These are phyloP conservation scores for Idaea biselata DNA, from an alignment of 2,888 invertebrate species.

Conservation along the genomic window DNA sequence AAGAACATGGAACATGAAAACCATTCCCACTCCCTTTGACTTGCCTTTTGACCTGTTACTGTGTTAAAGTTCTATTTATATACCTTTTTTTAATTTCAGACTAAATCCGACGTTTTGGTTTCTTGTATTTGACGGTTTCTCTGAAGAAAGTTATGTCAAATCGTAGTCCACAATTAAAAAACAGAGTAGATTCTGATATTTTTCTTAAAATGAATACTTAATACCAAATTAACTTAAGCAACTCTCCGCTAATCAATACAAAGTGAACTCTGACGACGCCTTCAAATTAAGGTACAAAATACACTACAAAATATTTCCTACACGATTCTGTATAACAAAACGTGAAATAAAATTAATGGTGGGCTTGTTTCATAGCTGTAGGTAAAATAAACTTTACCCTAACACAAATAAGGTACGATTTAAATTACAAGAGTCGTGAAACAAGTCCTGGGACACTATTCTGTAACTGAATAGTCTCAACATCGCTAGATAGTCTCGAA, in stretches of 20 bases:
- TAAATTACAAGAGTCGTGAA: background rate
- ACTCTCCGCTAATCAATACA: background rate
- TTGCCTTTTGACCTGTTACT: background rate
- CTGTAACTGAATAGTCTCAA: too few species aligned
- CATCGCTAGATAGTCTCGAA: too few species aligned
- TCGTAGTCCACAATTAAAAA: too few species aligned
- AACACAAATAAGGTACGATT: background rate
- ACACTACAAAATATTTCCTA: background rate
- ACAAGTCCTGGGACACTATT: background rate
- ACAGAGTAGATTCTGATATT: background rate
- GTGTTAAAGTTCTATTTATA: background rate
- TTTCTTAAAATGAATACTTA: background rate
- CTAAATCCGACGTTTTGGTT: too few species aligned
- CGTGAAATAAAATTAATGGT: background rate
- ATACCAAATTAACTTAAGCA: constrained; percentile 2
- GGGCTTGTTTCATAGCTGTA: background rate
- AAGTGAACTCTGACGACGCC: background rate
- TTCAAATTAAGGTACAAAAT: background rate
- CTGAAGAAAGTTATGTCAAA: too few species aligned
- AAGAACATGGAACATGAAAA: too few species aligned
- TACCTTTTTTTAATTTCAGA: too few species aligned
- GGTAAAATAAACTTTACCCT: background rate
- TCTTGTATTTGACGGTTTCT: too few species aligned
- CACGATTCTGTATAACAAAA: background rate
- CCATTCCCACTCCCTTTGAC: too few species aligned